Evolutionary conservation across 1,140 invertebrate genomes (phyloP).

Genomic region (Drosophila sechellia): DNA sequence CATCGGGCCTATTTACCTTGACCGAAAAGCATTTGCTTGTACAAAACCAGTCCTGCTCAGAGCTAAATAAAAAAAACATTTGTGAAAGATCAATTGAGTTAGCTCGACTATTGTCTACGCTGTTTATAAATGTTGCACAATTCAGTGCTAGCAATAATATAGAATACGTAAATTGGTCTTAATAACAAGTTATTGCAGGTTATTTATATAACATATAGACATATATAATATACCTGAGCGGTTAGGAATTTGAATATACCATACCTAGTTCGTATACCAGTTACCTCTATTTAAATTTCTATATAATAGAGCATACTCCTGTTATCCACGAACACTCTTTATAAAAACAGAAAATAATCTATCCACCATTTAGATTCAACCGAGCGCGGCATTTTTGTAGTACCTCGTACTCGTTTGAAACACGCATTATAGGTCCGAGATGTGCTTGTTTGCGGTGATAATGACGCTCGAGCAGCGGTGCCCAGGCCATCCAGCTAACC

Average conservation of each 20-base stretch:
- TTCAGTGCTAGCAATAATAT: too few relatives aligned
- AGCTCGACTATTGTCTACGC: neutral
- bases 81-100: too few relatives aligned
- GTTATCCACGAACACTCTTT: neutral
- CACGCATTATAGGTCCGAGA: slow-evolving; percentile 42
- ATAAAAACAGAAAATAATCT: slow-evolving; percentile 37
- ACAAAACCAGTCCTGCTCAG: slow-evolving; percentile 12
- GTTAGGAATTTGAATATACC: too few relatives aligned
- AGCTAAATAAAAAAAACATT: slow-evolving; percentile 8
- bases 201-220: too few relatives aligned
- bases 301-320: neutral
- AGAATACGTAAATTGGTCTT: too few relatives aligned
- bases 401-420: slow-evolving; percentile 52
- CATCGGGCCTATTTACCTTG: slow-evolving; percentile 41
- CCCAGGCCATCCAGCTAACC: slow-evolving; percentile 3
- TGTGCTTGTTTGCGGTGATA: slow-evolving; percentile 72
- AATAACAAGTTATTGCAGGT: too few relatives aligned
- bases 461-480: slow-evolving; percentile 57
- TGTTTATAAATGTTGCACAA: neutral
- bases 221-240: too few relatives aligned
- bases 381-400: slow-evolving; percentile 80
- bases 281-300: neutral
- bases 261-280: neutral
- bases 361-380: slow-evolving; percentile 82
- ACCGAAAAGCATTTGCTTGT: slow-evolving; percentile 33